A percentile compares a stretch with the other conserved stretches of the same genome.
phyloP scores from a whole-genome alignment of 2,888 invertebrate species.

The Alitta virens region DNA sequence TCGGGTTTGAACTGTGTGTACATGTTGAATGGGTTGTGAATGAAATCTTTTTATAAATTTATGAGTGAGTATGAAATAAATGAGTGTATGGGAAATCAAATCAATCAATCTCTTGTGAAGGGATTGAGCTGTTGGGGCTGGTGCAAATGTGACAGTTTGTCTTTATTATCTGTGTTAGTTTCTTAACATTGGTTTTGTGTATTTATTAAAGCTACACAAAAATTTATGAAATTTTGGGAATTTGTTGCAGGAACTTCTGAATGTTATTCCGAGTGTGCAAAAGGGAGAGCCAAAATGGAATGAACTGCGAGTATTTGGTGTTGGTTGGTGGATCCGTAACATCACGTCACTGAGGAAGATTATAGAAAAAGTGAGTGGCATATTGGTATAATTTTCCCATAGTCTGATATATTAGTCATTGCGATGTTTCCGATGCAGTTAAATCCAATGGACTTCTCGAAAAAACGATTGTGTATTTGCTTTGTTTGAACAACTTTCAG shows the following conservation, averaged over 20 bases:
- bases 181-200: not conserved
- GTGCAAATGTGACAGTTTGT: no score
- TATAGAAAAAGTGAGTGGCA: constrained; percentile 71
- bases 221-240: no score
- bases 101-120: no score
- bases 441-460: no score
- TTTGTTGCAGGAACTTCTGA: constrained; percentile 71
- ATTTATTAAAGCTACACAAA: not conserved
- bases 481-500: constrained; percentile 42
- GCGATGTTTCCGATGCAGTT: no score
- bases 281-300: constrained; percentile 72
- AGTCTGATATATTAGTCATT: no score
- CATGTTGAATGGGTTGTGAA: not conserved
- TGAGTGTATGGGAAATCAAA: no score
- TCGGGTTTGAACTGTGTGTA: not conserved
- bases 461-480: no score
- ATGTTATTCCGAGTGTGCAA: constrained; percentile 69
- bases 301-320: constrained; percentile 83
- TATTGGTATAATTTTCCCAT: no score
- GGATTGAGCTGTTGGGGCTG: no score
- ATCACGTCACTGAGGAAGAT: constrained; percentile 76
- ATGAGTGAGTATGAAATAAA: no score
- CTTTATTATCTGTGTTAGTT: not conserved
- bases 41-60: not conserved
- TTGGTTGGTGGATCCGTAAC: constrained; percentile 95